Evolutionary conservation across 2,888 invertebrate genomes (phyloP).

Genomic region (Vanessa cardui): DNA sequence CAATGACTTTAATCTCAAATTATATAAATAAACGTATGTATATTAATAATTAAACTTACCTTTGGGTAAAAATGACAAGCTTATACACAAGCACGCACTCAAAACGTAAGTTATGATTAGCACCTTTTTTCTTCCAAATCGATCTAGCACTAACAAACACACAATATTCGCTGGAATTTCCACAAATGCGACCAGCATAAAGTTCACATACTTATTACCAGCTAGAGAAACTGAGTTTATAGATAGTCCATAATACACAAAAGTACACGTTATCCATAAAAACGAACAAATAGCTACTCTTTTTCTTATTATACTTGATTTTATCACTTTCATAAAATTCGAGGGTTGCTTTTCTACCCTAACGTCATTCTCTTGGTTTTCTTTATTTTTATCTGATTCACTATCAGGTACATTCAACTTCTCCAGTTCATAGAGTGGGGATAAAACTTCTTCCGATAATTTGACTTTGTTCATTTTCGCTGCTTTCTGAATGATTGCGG

Average conservation of each 20-base stretch:
- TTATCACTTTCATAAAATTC: constrained; percentile 71
- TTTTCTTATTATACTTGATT: constrained; percentile 79
- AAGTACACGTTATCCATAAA: constrained; percentile 90
- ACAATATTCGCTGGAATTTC: constrained; percentile 89
- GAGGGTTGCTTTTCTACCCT: constrained; percentile 48
- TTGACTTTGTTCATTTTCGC: constrained; percentile 84
- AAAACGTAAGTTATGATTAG: constrained; percentile 84
- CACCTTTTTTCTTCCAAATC: constrained; percentile 85
- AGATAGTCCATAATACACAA: constrained; percentile 91
- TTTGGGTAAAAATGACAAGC: constrained; percentile 83
- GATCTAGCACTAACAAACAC: constrained; percentile 85
- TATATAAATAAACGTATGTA: constrained; percentile 31
- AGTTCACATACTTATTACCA: constrained; percentile 90
- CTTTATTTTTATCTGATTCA: constrained; percentile 42
- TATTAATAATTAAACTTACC: constrained; percentile 63
- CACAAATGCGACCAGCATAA: constrained; percentile 84
- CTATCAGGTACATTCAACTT: constrained; percentile 42
- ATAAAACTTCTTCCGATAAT: constrained; percentile 68
- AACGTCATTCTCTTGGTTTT: constrained; percentile 25
- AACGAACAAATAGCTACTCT: constrained; percentile 86
- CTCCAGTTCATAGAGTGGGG: constrained; percentile 61
- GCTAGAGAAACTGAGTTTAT: constrained; percentile 89
- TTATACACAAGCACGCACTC: constrained; percentile 84
- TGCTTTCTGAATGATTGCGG: constrained; percentile 84
- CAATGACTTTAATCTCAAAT: too few species aligned